Base-by-base conservation (phyloP, 2,797 vertebrate genomes). In the Xyrichtys novacula region DNA sequence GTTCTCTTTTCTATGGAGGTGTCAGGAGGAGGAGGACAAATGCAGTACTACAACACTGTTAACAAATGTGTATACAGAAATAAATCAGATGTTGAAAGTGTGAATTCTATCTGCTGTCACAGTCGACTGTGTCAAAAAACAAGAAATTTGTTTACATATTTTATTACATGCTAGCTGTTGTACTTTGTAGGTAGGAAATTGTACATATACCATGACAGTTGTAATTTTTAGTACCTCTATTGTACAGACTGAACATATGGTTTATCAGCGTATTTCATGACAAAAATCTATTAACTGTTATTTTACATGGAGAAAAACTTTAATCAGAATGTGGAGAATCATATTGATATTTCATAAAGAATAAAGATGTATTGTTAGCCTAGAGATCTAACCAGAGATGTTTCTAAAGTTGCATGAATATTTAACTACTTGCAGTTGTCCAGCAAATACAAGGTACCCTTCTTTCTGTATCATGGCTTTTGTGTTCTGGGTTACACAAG, bases 391-490 rank as follows among this genome's bases (percentile, higher is more conserved):
- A 93, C 94, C 94, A 94, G 95, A 96, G 94, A 95, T 97, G 94
- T 97, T 97, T 95, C 94, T 95, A 95, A 91, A 96, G 94, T 96
- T 95, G 95, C 96, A 98, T 97, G 96, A 96, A 95, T 96, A 96
- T 96, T 96, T 96, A 95, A 96, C 92, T 95, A 94, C 95, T 95
- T 93, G 94, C 95, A 85, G 92, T 90, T 94, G 94, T 94, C 93
- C 92, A 84, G 95, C 93, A 93, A 94, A 94, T 93, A 94, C 92
- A 90, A 94, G 91, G 91, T 86, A 83, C 91, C 93, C 93, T 95
- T 96, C 92, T 93, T 93, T 93, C 90, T 91, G 83, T 91, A 88
- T 89, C 83, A 92, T 94, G 95, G 91, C 92, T 95, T 93, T 94
- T 92, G 93, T 95, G 84, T 96, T 93, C 94, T 93, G 91, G 90